These are phyloP conservation scores for Coremacera marginata DNA, from an alignment of 2,888 invertebrate genomes.

Conservation along the genomic window DNA sequence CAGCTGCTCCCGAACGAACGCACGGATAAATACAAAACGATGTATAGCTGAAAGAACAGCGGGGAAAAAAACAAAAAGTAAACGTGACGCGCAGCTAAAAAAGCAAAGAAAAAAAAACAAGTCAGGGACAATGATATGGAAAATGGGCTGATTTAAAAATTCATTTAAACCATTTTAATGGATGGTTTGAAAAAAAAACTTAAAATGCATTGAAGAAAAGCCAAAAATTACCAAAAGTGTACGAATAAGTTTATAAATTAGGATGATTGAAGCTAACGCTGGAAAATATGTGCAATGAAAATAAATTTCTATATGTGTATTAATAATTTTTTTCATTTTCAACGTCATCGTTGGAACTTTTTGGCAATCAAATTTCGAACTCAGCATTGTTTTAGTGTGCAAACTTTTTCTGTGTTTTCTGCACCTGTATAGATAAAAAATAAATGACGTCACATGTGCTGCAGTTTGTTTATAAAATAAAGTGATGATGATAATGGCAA, in stretches of 20 bases:
- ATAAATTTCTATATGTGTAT: no score
- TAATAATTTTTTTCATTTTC: neutral
- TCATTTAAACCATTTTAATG: neutral
- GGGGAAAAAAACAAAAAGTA: conserved; percentile 29
- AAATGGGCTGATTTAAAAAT: neutral
- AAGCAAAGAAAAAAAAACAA: neutral
- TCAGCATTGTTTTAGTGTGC: neutral
- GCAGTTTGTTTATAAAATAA: conserved; percentile 1
- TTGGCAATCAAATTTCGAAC: neutral
- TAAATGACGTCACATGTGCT: conserved; percentile 19
- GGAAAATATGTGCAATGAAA: no score
- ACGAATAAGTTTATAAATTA: neutral
- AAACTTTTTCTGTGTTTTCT: neutral
- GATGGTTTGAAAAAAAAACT: neutral
- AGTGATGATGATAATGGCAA: neutral
- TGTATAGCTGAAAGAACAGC: neutral
- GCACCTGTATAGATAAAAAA: conserved; percentile 22
- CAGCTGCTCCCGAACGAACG: conserved; percentile 54
- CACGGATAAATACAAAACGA: conserved; percentile 38
- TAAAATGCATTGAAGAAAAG: neutral
- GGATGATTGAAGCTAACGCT: neutral
- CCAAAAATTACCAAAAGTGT: neutral
- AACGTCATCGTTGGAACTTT: conserved; percentile 1
- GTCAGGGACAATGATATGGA: conserved; percentile 17
- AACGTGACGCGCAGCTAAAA: neutral